These are phyloP conservation scores for Denticeps clupeoides DNA, from an alignment of 2,797 vertebrate genomes.

Conservation along the genomic window DNA sequence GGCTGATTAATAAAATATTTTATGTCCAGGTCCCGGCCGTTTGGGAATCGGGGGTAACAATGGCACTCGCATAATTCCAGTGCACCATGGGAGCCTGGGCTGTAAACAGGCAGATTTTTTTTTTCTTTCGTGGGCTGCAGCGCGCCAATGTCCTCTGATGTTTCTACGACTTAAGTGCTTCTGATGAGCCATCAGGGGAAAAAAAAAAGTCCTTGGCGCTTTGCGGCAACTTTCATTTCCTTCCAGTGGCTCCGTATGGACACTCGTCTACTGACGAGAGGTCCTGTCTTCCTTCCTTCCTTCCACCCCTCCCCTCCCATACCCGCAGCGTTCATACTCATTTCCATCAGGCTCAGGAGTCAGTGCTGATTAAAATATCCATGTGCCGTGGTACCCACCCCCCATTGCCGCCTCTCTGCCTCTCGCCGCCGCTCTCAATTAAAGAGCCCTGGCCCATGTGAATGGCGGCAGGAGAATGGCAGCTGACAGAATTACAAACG, in stretches of 20 bases:
- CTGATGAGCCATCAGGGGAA: too few species aligned
- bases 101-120: too few species aligned
- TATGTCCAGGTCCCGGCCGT: too few species aligned
- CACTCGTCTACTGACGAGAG: conserved; percentile 21
- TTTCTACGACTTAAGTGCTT: too few species aligned
- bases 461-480: conserved; percentile 46
- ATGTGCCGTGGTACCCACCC: conserved; percentile 26
- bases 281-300: conserved; percentile 35
- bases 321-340: conserved; percentile 23
- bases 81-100: too few species aligned
- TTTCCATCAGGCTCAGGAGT: conserved; percentile 46
- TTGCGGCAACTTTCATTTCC: conserved; percentile 47
- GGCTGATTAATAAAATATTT: too few species aligned
- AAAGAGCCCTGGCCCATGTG: conserved; percentile 43
- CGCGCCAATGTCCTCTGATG: too few species aligned
- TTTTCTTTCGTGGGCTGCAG: too few species aligned
- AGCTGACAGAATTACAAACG: conserved; percentile 52
- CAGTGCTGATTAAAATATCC: conserved; percentile 66
- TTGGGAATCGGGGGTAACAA: too few species aligned
- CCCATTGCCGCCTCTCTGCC: neutral
- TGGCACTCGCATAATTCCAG: too few species aligned
- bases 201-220: too few species aligned
- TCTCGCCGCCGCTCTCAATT: conserved; percentile 52
- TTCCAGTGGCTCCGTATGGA: conserved; percentile 39
- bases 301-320: neutral